Percentiles rank a stretch among this genome's conserved stretches.
Evolutionary conservation across 2,888 invertebrate species (phyloP).

Genomic region (Pseudococcus jackbeardsleyi): DNA sequence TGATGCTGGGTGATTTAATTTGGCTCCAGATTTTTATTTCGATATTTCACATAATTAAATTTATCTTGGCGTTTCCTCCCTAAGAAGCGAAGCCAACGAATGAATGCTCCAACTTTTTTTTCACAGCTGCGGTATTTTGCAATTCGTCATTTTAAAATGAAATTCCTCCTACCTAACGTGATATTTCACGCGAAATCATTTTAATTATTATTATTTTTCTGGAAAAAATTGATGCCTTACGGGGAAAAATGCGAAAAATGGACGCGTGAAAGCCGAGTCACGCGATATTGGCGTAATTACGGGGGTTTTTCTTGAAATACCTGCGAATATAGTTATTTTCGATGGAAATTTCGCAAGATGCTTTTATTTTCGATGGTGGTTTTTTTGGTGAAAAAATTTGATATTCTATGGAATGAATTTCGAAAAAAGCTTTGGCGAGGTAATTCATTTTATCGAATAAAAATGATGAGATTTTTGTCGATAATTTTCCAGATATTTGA

Average conservation of each 20-base stretch:
- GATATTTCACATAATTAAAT: too few species aligned
- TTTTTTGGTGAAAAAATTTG: neutral
- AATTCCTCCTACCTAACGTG: too few species aligned
- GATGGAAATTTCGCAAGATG: neutral
- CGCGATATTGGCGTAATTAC: neutral
- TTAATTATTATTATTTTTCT: neutral
- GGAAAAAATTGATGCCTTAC: neutral
- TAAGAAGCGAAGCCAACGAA: too few species aligned
- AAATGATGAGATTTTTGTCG: too few species aligned
- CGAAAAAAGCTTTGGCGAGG: neutral
- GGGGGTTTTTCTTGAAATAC: neutral
- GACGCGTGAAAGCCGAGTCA: neutral
- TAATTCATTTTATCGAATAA: too few species aligned
- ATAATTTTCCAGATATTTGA: too few species aligned
- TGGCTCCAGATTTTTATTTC: neutral
- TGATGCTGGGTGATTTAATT: neutral
- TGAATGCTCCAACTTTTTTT: too few species aligned
- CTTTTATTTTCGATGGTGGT: neutral
- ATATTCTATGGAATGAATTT: neutral
- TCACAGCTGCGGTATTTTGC: too few species aligned
- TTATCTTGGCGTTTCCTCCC: too few species aligned
- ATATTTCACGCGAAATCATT: neutral
- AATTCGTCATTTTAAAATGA: too few species aligned
- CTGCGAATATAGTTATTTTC: neutral
- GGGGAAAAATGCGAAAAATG: neutral